Percentiles rank a stretch among this genome's conserved stretches.
Conservation (phyloP, 2,797 vertebrate species). For the Eleutherodactylus coqui region DNA sequence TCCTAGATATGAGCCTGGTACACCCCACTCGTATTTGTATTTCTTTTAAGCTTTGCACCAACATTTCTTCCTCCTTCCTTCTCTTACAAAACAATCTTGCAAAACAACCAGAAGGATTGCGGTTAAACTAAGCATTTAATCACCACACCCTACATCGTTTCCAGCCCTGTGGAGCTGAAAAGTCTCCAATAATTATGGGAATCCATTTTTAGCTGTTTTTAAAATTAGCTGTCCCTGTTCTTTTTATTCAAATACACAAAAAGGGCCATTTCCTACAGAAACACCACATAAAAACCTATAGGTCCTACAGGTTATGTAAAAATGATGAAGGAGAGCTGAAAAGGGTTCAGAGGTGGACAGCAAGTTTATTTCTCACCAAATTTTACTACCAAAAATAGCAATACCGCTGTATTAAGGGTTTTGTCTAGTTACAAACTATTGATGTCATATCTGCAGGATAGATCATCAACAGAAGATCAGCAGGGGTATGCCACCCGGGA, state of each 20-base stretch:
- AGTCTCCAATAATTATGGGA: neutral
- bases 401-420: too few relatives aligned
- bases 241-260: neutral
- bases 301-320: neutral
- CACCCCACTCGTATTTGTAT: too few relatives aligned
- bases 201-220: slow-evolving; percentile 1
- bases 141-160: slow-evolving; percentile 1
- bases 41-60: neutral
- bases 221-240: neutral
- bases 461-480: too few relatives aligned
- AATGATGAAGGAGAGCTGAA: too few relatives aligned
- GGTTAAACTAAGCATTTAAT: neutral
- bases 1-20: too few relatives aligned
- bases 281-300: neutral
- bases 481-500: too few relatives aligned
- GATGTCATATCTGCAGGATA: too few relatives aligned
- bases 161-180: neutral
- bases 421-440: too few relatives aligned
- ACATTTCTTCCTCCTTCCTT: slow-evolving; percentile 11
- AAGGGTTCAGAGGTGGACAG: too few relatives aligned
- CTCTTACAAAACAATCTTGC: slow-evolving; percentile 20
- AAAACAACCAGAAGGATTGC: too few relatives aligned
- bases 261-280: neutral
- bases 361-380: too few relatives aligned
- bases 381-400: too few relatives aligned